Percentiles rank a stretch among this genome's conserved stretches.
phyloP scores from a whole-genome alignment of 2,797 vertebrate genomes.

The Xenentodon cancila region DNA sequence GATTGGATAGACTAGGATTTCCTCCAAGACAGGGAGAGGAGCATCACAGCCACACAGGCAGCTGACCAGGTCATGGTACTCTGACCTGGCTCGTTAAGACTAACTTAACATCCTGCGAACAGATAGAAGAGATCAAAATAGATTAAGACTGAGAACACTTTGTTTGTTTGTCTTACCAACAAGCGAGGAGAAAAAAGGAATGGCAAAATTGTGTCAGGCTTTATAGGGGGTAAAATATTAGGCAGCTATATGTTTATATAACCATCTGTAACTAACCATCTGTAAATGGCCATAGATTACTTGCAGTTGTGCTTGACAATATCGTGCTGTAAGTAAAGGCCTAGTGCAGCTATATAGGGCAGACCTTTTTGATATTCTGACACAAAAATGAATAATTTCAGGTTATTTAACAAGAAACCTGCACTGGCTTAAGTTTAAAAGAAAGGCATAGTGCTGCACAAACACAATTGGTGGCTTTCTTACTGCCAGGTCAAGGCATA shows the following conservation, averaged over 20 bases:
- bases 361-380: too few species aligned
- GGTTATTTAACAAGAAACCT: neutral
- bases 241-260: neutral
- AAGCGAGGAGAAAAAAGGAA: neutral
- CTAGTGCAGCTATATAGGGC: too few species aligned
- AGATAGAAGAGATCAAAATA: slow-evolving; percentile 55
- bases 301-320: too few species aligned
- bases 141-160: slow-evolving; percentile 23
- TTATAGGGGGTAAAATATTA: neutral
- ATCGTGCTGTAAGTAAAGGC: too few species aligned
- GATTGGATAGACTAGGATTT: neutral
- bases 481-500: neutral
- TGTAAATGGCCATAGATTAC: too few species aligned
- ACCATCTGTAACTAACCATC: too few species aligned
- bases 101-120: slow-evolving; percentile 21
- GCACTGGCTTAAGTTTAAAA: neutral
- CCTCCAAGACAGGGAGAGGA: neutral
- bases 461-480: slow-evolving; percentile 31
- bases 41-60: slow-evolving; percentile 4
- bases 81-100: slow-evolving; percentile 33
- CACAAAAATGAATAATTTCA: neutral
- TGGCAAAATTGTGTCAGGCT: neutral
- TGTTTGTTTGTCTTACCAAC: slow-evolving; percentile 3
- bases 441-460: neutral
- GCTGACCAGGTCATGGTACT: slow-evolving; percentile 35